These are phyloP conservation scores for Azorinus chamasolen DNA, from an alignment of 2,888 invertebrate species.

Conservation along the genomic window DNA sequence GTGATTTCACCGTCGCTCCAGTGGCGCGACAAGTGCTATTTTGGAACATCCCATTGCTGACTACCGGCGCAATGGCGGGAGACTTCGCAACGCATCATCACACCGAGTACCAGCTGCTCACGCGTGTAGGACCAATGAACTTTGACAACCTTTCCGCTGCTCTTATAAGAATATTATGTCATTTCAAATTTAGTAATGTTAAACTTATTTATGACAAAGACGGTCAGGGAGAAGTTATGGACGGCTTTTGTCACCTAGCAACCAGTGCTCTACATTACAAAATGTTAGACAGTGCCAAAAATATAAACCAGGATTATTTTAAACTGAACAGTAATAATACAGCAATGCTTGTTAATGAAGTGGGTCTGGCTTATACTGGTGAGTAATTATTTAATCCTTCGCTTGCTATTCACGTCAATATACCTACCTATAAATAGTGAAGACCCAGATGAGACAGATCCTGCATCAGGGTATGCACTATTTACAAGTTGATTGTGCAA, in stretches of 20 bases:
- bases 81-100: conserved; percentile 77
- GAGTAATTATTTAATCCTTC: no score
- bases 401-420: no score
- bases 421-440: no score
- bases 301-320: conserved; percentile 74
- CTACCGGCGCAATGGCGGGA: conserved; percentile 86
- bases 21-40: conserved; percentile 94
- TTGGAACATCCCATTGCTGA: conserved; percentile 95
- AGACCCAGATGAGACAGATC: no score
- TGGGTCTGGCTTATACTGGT: conserved; percentile 80
- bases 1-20: conserved; percentile 92
- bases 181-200: conserved; percentile 65
- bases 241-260: conserved; percentile 92
- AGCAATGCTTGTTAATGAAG: conserved; percentile 71
- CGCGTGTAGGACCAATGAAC: conserved; percentile 86
- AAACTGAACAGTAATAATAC: conserved; percentile 57
- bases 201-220: conserved; percentile 92
- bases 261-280: conserved; percentile 91
- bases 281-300: conserved; percentile 42
- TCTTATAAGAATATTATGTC: conserved; percentile 52
- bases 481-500: no score
- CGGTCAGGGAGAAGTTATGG: conserved; percentile 90
- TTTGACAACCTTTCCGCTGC: conserved; percentile 74
- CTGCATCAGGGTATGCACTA: no score
- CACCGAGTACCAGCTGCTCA: conserved; percentile 91